Evolutionary conservation across 2,888 invertebrate species (phyloP), one percentile per base, ranked within the genome.

Genomic region (Idaea straminata): DNA sequence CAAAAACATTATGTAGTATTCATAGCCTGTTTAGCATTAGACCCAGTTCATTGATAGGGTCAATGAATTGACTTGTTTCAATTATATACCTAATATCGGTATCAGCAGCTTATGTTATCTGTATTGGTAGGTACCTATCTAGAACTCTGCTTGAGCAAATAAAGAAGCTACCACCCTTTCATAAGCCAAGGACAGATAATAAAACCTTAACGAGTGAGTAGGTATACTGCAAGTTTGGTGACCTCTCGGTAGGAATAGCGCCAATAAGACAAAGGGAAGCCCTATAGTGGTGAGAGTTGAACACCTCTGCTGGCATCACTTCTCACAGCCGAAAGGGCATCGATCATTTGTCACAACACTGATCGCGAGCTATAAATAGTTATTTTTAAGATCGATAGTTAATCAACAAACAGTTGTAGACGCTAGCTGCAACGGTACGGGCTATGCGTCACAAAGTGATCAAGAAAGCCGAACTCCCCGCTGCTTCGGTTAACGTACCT

Each of bases 401-500:
- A 74, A 77, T 77, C 75, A 76, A 69, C 74, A 66, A 61, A 63
- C 62, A 57, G 64, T 67, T 65, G 65, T 61, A 65, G 68, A 70
- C 64, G 66, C 62, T 62, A 70, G 66, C 69, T 65, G 69, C 59
- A 67, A 70, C 68, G 73, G 67, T 70, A 70, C 67, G 70, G 70
- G 72, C 75, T 76, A 77, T 78, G 80, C 82, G 80, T 81, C 80
- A 83, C 80, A 81, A 82, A 77, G 77, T 68, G 68, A 70, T 65
- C 66, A 66, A 69, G 34, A 67, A 63, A 61, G 70, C 76, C 71
- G 67, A 74, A 68, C 69, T 70, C 75, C 71, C 71, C 68, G 66
- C 66, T 64, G 68, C 70, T 68, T 65, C 72, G 64, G 71, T 71
- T 74, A 72, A 72, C 89, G 73, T 81, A 91, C 92, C 92, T 92